Evolutionary conservation across 1,140 invertebrate species (phyloP).

Genomic region (Callitettix versicolor): DNA sequence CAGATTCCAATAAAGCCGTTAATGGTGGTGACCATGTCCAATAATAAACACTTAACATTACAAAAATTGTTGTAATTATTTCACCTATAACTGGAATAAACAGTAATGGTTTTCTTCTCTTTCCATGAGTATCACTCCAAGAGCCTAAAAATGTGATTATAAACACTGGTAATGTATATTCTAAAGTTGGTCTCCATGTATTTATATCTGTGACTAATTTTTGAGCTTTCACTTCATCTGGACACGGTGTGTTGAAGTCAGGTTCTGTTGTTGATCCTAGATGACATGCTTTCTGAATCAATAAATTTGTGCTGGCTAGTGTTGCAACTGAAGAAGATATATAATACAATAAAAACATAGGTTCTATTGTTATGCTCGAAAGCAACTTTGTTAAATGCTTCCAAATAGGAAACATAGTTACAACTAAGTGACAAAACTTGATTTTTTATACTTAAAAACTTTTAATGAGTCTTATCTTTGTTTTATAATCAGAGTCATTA

Average conservation of each 20-base stretch:
- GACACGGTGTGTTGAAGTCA: constrained; percentile 1
- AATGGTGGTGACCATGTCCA: constrained; percentile 19
- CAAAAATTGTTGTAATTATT: constrained; percentile 10
- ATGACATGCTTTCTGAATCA: constrained; percentile 18
- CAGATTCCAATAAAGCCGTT: constrained; percentile 29
- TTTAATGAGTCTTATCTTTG: too few relatives aligned
- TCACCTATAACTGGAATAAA: constrained; percentile 30
- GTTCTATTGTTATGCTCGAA: constrained; percentile 16
- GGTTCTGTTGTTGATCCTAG: not conserved
- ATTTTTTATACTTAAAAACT: too few relatives aligned
- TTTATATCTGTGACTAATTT: constrained; percentile 23
- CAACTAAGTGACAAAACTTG: too few relatives aligned
- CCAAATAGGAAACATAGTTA: too few relatives aligned
- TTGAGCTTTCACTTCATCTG: constrained; percentile 22
- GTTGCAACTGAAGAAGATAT: constrained; percentile 14
- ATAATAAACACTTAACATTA: constrained; percentile 16
- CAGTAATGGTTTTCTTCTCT: constrained; percentile 35
- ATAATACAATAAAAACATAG: constrained; percentile 21
- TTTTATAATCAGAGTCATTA: too few relatives aligned
- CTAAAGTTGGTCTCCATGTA: constrained; percentile 23
- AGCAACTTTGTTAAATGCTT: too few relatives aligned
- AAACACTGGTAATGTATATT: constrained; percentile 23
- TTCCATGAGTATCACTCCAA: constrained; percentile 25
- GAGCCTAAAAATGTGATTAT: constrained; percentile 26
- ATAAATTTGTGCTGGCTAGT: constrained; percentile 14